Evolutionary conservation across 2,888 invertebrate species (phyloP), one percentile per base, ranked within the genome.

Genomic region (Ferdinandea cuprea): DNA sequence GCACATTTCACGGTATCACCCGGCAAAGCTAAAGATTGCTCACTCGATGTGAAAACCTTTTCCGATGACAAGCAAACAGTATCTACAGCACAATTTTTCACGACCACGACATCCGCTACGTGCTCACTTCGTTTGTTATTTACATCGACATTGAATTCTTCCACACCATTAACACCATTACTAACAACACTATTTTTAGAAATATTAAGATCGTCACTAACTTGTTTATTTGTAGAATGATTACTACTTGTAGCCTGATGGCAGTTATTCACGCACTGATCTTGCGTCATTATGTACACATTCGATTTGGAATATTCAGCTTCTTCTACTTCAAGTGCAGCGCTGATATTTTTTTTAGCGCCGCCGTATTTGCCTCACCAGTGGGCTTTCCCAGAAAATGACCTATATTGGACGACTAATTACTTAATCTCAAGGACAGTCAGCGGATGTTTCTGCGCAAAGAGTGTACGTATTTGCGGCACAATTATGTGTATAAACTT

Each of bases 141-240:
- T 42, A 58, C 81, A 72, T 73, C 78, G 83, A 72, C 78, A 83
- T 83, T 83, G 78, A 83, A 83, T 73, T 83, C 72, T 68, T 72
- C 61, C 68, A 63, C 61, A 72, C 68, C 73, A 58, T 72, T 78
- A 73, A 83, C 68, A 50, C 66, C 83, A 83, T 77, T 78, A 68
- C 72, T 78, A 66, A 52, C 52, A 59, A 37, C 9, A 40, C 32
- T 84, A 84, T 84, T 84, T 69, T 69, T 84, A 84, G 79, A 73
- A 65, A 13, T 65, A 58, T 74, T 65, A 58, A 72, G 61, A 68
- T 84, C 84, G 84, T 84, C 73, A 73, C 79, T 69, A 59, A 74
- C 73, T 78, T 74, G 63, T 58, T 52, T 52, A 58, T 56, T 63
- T 56, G 76, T 17, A 37, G 50, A 72, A 66, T 54, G 17, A 42